Evolutionary conservation across 2,888 invertebrate genomes (phyloP), one percentile per base, ranked within the genome.

Genomic region (Apoda limacodes): DNA sequence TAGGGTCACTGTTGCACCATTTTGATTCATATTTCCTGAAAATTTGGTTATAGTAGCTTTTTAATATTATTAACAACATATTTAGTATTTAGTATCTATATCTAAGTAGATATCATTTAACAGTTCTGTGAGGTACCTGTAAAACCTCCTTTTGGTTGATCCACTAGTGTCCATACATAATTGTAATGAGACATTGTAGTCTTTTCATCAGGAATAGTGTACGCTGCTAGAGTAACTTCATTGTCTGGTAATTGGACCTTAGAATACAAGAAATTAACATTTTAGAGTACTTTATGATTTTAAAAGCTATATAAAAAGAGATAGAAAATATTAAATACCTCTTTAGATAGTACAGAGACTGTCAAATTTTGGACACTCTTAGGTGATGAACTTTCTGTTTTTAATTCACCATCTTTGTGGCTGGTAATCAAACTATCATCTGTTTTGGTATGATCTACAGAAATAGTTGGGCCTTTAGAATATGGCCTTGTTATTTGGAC

Each of bases 91-190:
- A n/a, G n/a, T n/a, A n/a, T n/a, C n/a, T n/a, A n/a, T n/a, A n/a
- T n/a, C n/a, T n/a, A n/a, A n/a, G n/a, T n/a, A n/a, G n/a, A n/a
- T n/a, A n/a, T n/a, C n/a, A n/a, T n/a, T n/a, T n/a, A n/a, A n/a
- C n/a, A n/a, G n/a, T n/a, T n/a, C n/a, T n/a, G n/a, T n/a, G n/a
- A n/a, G 23, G 39, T 55, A 69, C 85, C 82, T 55, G 81, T 81
- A 46, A 80, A 86, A 10, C 86, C 86, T n/a, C 89, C 90, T 43
- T 89, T 89, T 0, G 95, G 95, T 55, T 93, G 91, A 34, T 89
- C 88, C 35, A 95, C 83, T 15, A 95, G 80, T 10, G 88, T 90
- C 96, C 96, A 97, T 13, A 89, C 88, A 66, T 93, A 96, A 52
- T 88, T 90, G 60, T 93, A 96, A 55, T 88, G 89, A 34, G 83